Conservation (phyloP, 2,888 invertebrate species). For the Archips crataeganus region DNA sequence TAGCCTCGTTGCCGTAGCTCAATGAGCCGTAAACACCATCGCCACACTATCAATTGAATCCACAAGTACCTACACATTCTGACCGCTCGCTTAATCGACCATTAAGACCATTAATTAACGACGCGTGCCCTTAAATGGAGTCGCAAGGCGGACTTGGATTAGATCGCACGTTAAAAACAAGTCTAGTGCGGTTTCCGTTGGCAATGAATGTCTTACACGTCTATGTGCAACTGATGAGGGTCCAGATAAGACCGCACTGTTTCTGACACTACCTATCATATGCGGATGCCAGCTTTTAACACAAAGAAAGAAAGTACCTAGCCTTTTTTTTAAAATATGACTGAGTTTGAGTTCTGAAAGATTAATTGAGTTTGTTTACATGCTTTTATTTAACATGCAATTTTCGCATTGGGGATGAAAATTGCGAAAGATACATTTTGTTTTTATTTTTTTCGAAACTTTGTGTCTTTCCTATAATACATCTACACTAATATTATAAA, state of each 20-base stretch:
- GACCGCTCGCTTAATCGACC: slow-evolving; percentile 30
- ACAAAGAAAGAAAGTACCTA: not conserved
- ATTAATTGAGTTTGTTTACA: no score
- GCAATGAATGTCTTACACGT: slow-evolving; percentile 18
- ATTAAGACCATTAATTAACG: slow-evolving; percentile 42
- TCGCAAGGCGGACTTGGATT: slow-evolving; percentile 30
- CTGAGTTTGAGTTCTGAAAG: no score
- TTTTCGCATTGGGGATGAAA: no score
- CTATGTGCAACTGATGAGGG: slow-evolving; percentile 12
- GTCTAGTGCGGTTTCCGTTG: slow-evolving; percentile 18
- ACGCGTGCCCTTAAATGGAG: slow-evolving; percentile 31
- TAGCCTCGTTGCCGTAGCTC: not conserved
- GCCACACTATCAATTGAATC: slow-evolving; percentile 10
- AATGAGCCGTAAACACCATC: not conserved
- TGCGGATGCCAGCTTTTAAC: not conserved
- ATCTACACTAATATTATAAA: no score
- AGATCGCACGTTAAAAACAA: slow-evolving; percentile 20
- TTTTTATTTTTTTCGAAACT: no score
- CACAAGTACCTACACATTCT: slow-evolving; percentile 20
- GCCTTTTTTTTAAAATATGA: no score
- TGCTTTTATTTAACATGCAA: no score
- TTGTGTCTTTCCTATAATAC: no score
- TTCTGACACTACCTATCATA: not conserved
- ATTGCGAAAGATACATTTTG: no score
- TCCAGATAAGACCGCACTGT: not conserved